Conservation (phyloP, 2,113 vertebrate species). For the Podiceps cristatus region DNA sequence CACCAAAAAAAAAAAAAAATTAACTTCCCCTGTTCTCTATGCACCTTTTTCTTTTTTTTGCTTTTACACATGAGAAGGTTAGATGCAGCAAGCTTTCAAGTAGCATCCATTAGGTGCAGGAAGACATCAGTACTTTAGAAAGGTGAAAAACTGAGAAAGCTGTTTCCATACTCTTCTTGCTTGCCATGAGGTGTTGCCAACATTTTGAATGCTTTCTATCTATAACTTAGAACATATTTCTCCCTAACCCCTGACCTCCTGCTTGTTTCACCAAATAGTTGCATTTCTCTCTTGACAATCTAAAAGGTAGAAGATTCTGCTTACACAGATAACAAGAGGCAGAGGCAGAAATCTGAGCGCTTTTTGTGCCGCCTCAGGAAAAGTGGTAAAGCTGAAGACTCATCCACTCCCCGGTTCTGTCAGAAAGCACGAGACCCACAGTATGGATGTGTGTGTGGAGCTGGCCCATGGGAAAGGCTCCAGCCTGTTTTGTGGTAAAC, state of each 20-base stretch:
- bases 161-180: background rate
- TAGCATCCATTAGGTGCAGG: background rate
- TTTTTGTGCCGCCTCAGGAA: background rate
- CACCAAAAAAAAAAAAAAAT: background rate
- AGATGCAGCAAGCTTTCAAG: background rate
- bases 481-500: background rate
- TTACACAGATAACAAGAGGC: background rate
- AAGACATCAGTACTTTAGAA: background rate
- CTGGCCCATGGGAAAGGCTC: background rate
- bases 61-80: background rate
- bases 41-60: background rate
- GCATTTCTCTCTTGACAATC: background rate
- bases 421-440: background rate
- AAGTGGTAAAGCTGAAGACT: background rate
- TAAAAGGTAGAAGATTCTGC: background rate
- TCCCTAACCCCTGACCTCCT: background rate
- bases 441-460: background rate
- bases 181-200: background rate
- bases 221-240: background rate
- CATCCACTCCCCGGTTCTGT: background rate
- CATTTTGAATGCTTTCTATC: background rate
- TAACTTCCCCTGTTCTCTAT: background rate
- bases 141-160: background rate
- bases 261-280: background rate
- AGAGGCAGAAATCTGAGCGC: background rate